phyloP scores from a whole-genome alignment of 2,888 invertebrate species.

The Toxonevra muliebris region DNA sequence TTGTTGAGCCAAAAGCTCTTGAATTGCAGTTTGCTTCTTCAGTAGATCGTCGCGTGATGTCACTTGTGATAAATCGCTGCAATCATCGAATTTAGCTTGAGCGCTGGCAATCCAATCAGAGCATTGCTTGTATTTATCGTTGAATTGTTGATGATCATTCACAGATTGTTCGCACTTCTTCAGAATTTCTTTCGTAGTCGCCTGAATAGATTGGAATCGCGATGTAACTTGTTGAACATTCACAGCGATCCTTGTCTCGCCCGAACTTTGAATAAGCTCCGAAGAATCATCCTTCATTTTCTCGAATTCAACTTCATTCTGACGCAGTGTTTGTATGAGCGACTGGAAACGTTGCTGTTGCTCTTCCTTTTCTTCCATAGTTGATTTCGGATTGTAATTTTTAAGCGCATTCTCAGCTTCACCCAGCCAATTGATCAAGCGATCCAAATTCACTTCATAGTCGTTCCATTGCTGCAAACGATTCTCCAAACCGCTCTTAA shows the following conservation, averaged over 20 bases:
- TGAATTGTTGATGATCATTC: constrained; percentile 80
- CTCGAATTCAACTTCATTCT: constrained; percentile 87
- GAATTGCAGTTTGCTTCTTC: constrained; percentile 75
- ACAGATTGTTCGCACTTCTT: constrained; percentile 93
- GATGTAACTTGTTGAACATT: constrained; percentile 90
- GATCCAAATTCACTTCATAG: constrained; percentile 86
- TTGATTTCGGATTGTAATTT: constrained; percentile 83
- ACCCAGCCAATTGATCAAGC: constrained; percentile 82
- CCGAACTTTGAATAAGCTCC: constrained; percentile 84
- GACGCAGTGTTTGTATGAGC: constrained; percentile 78
- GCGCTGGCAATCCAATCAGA: constrained; percentile 81
- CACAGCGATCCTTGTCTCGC: constrained; percentile 86
- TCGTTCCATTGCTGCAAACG: constrained; percentile 90
- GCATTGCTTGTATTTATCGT: constrained; percentile 85
- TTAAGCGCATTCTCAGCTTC: constrained; percentile 88
- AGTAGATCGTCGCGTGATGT: constrained; percentile 76
- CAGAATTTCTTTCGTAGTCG: constrained; percentile 87
- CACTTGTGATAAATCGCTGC: constrained; percentile 71
- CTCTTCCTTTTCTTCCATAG: constrained; percentile 88
- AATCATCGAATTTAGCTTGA: constrained; percentile 76
- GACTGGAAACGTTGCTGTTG: constrained; percentile 91
- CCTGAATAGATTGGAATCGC: constrained; percentile 88
- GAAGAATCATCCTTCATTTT: constrained; percentile 86
- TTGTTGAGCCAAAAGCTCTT: constrained; percentile 79
- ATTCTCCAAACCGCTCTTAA: constrained; percentile 81